Evolutionary conservation across 2,797 vertebrate species (phyloP).

Genomic region (Dallia pectoralis): DNA sequence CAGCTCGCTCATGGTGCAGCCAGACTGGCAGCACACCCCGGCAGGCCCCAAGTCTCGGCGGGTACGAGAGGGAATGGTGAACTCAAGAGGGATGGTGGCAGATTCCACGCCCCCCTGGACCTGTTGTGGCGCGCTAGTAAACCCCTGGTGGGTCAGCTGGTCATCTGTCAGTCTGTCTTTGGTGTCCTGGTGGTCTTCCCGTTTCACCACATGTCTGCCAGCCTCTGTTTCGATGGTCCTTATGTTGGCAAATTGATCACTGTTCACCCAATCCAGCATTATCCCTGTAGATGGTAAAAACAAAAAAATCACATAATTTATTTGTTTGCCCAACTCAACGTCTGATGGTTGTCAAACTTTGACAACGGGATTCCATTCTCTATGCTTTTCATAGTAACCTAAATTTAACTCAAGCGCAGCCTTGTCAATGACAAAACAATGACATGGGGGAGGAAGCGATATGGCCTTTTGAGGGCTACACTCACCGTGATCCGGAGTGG

Average conservation of each 20-base stretch:
- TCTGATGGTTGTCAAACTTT: background rate
- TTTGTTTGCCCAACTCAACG: background rate
- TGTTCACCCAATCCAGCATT: conserved; percentile 40
- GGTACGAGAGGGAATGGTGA: conserved; percentile 39
- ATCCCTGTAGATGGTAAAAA: conserved; percentile 32
- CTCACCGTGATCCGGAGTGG: conserved; percentile 49
- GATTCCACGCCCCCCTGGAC: conserved; percentile 8
- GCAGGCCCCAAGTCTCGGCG: conserved; percentile 55
- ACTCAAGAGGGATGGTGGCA: conserved; percentile 41
- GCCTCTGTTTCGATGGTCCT: background rate
- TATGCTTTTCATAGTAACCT: background rate
- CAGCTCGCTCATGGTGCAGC: conserved; percentile 76
- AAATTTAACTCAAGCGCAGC: background rate
- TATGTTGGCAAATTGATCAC: conserved; percentile 21
- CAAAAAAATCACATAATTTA: background rate
- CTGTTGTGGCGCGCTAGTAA: background rate
- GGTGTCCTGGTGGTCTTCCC: background rate
- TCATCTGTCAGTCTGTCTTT: conserved; percentile 21
- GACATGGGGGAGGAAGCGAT: background rate
- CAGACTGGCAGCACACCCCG: conserved; percentile 76
- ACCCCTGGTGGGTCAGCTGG: conserved; percentile 15
- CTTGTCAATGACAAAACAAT: background rate
- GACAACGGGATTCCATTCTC: background rate
- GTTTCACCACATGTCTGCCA: background rate
- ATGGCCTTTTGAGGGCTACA: background rate